Evolutionary conservation across 2,113 vertebrate species (phyloP), one percentile per base, ranked within the genome.

Genomic region (Halcyon malimbica): DNA sequence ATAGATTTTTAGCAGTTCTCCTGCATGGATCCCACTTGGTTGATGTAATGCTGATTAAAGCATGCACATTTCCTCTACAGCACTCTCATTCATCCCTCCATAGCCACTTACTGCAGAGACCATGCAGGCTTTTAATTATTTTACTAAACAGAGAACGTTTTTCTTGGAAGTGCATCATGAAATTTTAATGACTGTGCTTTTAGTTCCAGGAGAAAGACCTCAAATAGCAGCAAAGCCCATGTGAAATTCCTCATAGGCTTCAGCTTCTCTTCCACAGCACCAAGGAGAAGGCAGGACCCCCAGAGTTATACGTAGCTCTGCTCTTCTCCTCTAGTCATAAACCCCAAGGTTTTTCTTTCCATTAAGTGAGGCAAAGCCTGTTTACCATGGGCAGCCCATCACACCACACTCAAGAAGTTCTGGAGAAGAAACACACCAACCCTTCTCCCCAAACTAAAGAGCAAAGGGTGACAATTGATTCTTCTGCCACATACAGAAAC

Each of bases 111-210:
- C 65, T 88, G 88, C 63, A 93, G 84, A 82, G 83, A 73, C 14
- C 56, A 89, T 37, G n/a, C 74, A 87, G 84, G 48, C 82, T 96
- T 87, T 91, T 94, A 75, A 95, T 94, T 79, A 93, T 95, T 96
- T 94, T 81, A 68, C 90, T 35, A 78, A 89, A 80, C 50, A 78
- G 24, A 53, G 39, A 59, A 50, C 11, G 31, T 82, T 94, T 87
- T 95, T 87, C 92, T 93, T 94, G 69, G 80, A 96, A 85, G 70
- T 42, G 60, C 25, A 57, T 65, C 5, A 74, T 95, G 93, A 94
- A 95, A 92, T 88, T 70, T 73, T 93, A 91, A 94, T 91, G 70
- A 68, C 56, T 17, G 2, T 8, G 20, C 63, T 95, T 94, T 82
- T 89, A 83, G 77, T 90, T 92, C 85, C 62, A 74, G 50, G 33